Conservation (phyloP, 2,888 invertebrate genomes). For the Trilocha varians region DNA sequence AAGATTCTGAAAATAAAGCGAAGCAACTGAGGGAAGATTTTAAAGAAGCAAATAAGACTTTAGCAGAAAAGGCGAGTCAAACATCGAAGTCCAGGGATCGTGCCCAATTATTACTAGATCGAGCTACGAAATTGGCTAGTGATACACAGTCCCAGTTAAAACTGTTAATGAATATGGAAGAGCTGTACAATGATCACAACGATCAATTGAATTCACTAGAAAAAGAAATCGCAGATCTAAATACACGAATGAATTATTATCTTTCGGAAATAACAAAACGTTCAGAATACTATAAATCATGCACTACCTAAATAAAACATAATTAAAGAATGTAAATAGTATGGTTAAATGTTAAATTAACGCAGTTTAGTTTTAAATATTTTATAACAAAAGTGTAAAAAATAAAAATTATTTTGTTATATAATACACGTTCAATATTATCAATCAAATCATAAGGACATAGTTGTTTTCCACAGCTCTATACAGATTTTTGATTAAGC, state of each 20-base stretch:
- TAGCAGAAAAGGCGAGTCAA: constrained; percentile 81
- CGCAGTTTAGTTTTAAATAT: no score
- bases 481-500: no score
- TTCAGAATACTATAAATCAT: constrained; percentile 76
- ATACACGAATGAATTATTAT: constrained; percentile 76
- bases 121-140: constrained; percentile 87
- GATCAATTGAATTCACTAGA: constrained; percentile 73
- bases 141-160: constrained; percentile 83
- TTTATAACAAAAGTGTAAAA: no score
- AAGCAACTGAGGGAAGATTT: constrained; percentile 78
- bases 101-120: constrained; percentile 83
- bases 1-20: constrained; percentile 78
- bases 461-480: no score
- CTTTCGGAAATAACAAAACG: constrained; percentile 74
- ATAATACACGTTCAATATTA: no score
- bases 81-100: constrained; percentile 85
- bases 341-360: no score
- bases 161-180: constrained; percentile 80
- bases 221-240: constrained; percentile 75
- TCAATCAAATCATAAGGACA: no score
- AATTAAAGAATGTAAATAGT: constrained; percentile 1
- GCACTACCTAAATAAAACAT: constrained; percentile 48
- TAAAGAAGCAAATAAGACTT: constrained; percentile 78
- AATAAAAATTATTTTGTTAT: no score
- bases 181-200: constrained; percentile 78